Conservation (phyloP, 2,797 vertebrate species). For the Eospalax fontanierii region DNA sequence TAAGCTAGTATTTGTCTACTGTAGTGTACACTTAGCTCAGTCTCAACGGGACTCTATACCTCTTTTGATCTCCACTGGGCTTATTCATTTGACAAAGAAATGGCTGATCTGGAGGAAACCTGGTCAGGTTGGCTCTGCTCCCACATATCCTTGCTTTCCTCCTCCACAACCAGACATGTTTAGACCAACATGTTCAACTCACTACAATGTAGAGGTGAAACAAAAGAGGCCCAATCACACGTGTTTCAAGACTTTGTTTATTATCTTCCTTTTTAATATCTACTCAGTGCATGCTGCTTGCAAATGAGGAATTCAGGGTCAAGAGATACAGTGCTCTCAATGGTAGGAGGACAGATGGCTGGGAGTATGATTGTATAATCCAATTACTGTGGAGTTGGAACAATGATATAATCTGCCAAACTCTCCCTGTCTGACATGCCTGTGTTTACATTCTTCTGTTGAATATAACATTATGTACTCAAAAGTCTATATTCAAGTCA, state of each 20-base stretch:
- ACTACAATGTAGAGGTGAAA: neutral
- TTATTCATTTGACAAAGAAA: neutral
- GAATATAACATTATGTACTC: neutral
- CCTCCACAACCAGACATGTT: neutral
- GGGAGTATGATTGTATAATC: neutral
- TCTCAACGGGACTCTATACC: neutral
- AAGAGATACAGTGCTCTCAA: neutral
- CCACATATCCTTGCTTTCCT: neutral
- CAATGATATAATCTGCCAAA: neutral
- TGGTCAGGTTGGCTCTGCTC: neutral
- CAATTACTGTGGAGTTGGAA: conserved; percentile 13
- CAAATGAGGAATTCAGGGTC: neutral
- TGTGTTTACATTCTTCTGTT: neutral
- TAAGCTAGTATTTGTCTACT: neutral
- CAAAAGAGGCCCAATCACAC: neutral
- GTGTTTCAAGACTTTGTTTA: neutral
- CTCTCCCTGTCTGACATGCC: neutral
- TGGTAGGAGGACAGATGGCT: neutral
- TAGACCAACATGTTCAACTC: neutral
- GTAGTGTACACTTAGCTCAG: neutral
- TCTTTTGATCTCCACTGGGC: neutral
- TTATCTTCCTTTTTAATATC: neutral
- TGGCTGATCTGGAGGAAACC: neutral
- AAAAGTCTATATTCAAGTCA: conserved; percentile 32
- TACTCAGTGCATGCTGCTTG: neutral